Conservation (phyloP, 2,113 vertebrate genomes). For the Theristicus caerulescens region DNA sequence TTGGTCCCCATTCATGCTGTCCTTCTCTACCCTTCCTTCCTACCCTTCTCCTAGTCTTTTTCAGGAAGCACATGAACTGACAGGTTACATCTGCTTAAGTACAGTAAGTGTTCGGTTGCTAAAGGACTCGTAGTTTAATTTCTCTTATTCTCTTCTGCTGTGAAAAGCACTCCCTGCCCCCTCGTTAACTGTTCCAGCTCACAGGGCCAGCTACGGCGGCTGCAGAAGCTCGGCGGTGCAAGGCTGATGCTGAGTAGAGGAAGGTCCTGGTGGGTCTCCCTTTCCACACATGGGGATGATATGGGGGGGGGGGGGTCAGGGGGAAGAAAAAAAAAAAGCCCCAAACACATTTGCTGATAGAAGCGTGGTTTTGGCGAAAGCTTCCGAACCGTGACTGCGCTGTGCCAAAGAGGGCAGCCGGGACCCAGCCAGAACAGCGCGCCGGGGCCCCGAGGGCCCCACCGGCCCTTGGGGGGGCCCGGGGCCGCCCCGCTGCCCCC, state of each 20-base stretch:
- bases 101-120: not conserved
- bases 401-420: not conserved
- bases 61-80: not conserved
- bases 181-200: not conserved
- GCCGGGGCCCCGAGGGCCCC: not conserved
- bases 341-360: not conserved
- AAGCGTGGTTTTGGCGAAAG: not conserved
- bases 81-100: not conserved
- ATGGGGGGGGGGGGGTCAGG: too few species aligned
- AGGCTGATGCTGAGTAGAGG: not conserved
- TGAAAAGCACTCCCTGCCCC: not conserved
- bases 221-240: not conserved
- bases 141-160: not conserved
- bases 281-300: not conserved
- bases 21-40: not conserved
- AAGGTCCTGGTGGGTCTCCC: not conserved
- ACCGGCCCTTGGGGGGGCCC: too few species aligned
- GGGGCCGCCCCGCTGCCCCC: not conserved
- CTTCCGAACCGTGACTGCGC: not conserved
- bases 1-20: not conserved
- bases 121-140: not conserved
- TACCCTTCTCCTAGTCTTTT: not conserved
- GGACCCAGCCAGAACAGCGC: too few species aligned
- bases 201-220: fast-evolving
- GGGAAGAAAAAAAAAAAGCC: not conserved